Evolutionary conservation across 1,140 invertebrate species (phyloP), one percentile per base, ranked within the genome.

Genomic region (Chrysomallon squamiferum): DNA sequence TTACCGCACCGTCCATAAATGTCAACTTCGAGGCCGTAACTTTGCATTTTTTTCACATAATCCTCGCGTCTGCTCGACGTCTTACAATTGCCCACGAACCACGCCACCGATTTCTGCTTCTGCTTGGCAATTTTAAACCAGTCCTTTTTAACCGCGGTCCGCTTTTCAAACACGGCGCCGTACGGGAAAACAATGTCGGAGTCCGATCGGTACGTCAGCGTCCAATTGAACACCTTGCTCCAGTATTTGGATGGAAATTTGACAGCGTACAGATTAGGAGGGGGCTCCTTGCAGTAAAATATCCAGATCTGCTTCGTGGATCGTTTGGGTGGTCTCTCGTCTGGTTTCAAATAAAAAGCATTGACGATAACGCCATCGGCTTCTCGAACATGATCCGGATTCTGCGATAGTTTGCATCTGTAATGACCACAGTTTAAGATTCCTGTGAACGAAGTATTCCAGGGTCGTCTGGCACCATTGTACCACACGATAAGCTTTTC

Each of bases 1-100:
- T 68, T 65, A 5, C 77, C 75, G 83, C 92, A 93, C 0, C 59
- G 64, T 11, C 92, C 92, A 71, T 88, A 92, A 15, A 91, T 82
- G 75, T 92, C 90, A 3, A 92, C 86, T 1, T 76, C 41, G 57
- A 92, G 82, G 35, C 35, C 35, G 70, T 88, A 80, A 27, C 84
- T 83, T 65, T 85, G 72, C 9, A 92, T 76, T 65, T 88, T 72
- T 7, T 22, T 54, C 22, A 59, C 32, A 30, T 59, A 59, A 22
- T 59, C 32, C 18, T 59, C 30, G 57, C 57, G 57, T 35, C 32
- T 33, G 2, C 29, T 33, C 15, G 57, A 22, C 0, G 57, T 41
- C n/a, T 59, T 15, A n/a, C 57, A 59, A 30, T 59, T 33, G 20
- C 35, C 20, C 15, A 29, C 57, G 25, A 59, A 59, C 57, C 57